A percentile compares a stretch with the other conserved stretches of the same genome.
Conservation (phyloP, 2,888 invertebrate genomes). For the Caenorhabditis imperialis region DNA sequence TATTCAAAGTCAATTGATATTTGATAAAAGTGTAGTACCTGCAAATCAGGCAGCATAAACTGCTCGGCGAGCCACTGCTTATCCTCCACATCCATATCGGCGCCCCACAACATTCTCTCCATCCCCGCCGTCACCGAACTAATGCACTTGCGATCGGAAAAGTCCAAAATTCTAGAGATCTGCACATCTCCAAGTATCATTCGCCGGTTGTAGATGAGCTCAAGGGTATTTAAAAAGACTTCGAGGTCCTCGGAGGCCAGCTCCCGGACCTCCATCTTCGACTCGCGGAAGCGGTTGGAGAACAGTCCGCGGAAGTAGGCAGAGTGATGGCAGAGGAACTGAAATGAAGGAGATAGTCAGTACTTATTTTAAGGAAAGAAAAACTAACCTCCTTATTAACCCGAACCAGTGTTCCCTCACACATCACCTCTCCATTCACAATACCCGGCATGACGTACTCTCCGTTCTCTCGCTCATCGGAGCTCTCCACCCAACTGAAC, state of each 20-base stretch:
- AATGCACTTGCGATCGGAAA: conserved; percentile 17
- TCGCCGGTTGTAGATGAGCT: conserved; percentile 25
- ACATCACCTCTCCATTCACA: conserved; percentile 7
- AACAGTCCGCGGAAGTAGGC: conserved; percentile 29
- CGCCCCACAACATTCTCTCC: conserved; percentile 11
- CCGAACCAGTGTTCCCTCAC: conserved; percentile 2
- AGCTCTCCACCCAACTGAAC: conserved; percentile 9
- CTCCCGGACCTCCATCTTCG: background rate
- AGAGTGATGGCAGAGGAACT: conserved; percentile 34
- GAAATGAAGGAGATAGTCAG: too few relatives aligned
- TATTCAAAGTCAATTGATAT: background rate
- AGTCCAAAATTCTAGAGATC: conserved; percentile 10
- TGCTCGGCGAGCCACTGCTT: conserved; percentile 33
- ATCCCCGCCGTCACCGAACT: conserved; percentile 15
- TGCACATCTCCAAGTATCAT: background rate
- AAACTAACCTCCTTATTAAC: conserved; percentile 17
- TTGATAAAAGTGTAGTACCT: too few relatives aligned
- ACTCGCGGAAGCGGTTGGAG: conserved; percentile 25
- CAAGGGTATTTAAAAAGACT: background rate
- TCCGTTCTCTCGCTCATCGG: too few relatives aligned
- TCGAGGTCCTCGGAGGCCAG: background rate
- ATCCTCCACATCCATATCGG: conserved; percentile 13
- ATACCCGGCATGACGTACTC: too few relatives aligned
- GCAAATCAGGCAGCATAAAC: conserved; percentile 24
- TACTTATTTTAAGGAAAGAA: too few relatives aligned